Base-by-base conservation (phyloP, 35 echinoderm and acorn worm species). In the Apostichopus japonicus region DNA sequence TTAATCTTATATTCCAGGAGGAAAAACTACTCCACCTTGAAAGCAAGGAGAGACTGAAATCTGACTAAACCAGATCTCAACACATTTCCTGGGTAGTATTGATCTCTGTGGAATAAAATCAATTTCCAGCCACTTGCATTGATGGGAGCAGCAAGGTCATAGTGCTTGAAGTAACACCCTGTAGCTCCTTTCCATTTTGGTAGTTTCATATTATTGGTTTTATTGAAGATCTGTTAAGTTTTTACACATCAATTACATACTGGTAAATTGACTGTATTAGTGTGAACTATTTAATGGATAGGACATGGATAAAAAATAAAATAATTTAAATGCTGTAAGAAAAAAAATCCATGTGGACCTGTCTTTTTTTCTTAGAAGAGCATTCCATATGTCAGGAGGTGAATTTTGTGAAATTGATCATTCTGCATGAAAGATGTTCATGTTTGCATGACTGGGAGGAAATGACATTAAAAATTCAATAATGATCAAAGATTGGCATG, bases 11-110 rank as follows among this genome's bases (percentile, higher is more conserved):
- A 84, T 84, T 84, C 33, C 81, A 23, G 54, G 53, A 57, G 81
- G 21, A 84, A 84, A 84, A 84, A 7, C 17, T n/a, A 57, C 54
- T 54, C 53, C 81, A 57, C 81, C 56, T 58, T 84, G 81, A 84
- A 58, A 84, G 81, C 81, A 23, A 21, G 14, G 56, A 10, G 11
- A 56, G 54, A 84, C 33, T 13, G 55, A 84, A 84, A 84, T 84
- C 81, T 58, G 53, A 84, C 81, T 58, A 84, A 56, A 84, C 81
- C 81, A 57, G 81, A 23, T 57, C 55, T 84, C 81, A 56, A 57
- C 53, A 84, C 81, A 84, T 83, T 83, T 83, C 79, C 79, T 83
- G 79, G 79, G 15, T 54, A 56, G 54, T 84, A 84, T 84, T 84
- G 81, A 84, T 84, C 81, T 16, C 54, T 84, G 54, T 10, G 19